Evolutionary conservation across 2,888 invertebrate species (phyloP).

Genomic region (Cataglyphis altisquamis): DNA sequence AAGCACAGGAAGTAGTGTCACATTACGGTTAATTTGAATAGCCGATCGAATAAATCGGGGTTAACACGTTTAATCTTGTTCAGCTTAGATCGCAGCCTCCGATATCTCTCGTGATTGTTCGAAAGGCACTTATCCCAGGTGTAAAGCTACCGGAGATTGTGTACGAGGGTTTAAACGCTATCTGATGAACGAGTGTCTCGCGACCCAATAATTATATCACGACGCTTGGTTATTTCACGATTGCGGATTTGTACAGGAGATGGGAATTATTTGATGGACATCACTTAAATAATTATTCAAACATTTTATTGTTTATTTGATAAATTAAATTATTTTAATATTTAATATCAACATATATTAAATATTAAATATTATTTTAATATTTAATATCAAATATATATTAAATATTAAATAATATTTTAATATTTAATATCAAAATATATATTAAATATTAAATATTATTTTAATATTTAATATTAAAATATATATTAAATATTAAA

Average conservation of each 20-base stretch:
- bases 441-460: too few relatives aligned
- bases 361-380: too few relatives aligned
- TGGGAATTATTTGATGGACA: not conserved
- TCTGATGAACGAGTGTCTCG: slow-evolving; percentile 15
- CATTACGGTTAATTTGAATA: slow-evolving; percentile 47
- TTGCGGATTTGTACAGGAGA: not conserved
- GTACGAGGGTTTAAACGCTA: slow-evolving; percentile 25
- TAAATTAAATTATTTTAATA: too few relatives aligned
- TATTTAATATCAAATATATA: too few relatives aligned
- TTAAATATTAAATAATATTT: too few relatives aligned
- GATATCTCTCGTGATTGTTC: slow-evolving; percentile 70
- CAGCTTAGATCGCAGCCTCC: slow-evolving; percentile 57
- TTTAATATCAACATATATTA: too few relatives aligned
- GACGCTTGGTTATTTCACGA: not conserved
- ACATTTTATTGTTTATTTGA: not conserved
- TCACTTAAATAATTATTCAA: not conserved
- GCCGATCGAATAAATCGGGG: slow-evolving; percentile 67
- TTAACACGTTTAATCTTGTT: slow-evolving; percentile 67
- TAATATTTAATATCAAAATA: too few relatives aligned
- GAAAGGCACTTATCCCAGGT: slow-evolving; percentile 58
- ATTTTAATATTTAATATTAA: too few relatives aligned
- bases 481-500: too few relatives aligned
- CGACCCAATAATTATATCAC: slow-evolving; percentile 31
- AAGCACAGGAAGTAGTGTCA: slow-evolving; percentile 26
- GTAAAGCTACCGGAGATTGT: slow-evolving; percentile 43